phyloP scores from a whole-genome alignment of 2,113 vertebrate genomes.

The Fulmarus glacialis region DNA sequence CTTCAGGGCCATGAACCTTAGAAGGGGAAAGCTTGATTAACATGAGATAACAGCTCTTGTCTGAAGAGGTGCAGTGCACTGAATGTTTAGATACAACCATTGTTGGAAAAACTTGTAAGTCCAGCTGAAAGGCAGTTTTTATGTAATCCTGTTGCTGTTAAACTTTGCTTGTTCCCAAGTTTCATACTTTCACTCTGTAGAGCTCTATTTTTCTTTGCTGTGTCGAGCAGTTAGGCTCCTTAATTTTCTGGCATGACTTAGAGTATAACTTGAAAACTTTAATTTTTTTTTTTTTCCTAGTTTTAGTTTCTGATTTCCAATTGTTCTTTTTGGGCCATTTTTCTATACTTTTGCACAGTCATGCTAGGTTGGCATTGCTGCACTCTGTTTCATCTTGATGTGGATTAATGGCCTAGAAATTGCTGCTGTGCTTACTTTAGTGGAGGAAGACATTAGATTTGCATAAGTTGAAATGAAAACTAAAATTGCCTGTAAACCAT shows the following conservation, averaged over 20 bases:
- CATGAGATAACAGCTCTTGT: conserved; percentile 61
- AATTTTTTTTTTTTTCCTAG: conserved; percentile 13
- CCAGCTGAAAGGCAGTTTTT: conserved; percentile 45
- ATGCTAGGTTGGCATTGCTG: conserved; percentile 57
- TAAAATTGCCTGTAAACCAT: not conserved
- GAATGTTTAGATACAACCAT: conserved; percentile 56
- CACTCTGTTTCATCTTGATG: conserved; percentile 61
- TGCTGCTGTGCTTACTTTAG: conserved; percentile 49
- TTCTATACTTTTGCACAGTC: conserved; percentile 57
- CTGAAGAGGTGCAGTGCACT: conserved; percentile 71
- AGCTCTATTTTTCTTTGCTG: conserved; percentile 66
- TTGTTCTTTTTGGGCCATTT: conserved; percentile 68
- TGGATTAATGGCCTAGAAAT: conserved; percentile 70
- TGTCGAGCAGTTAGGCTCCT: conserved; percentile 67
- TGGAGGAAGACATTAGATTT: conserved; percentile 47
- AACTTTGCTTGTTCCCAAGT: conserved; percentile 71
- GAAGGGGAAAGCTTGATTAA: conserved; percentile 61
- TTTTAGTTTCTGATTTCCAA: conserved; percentile 61
- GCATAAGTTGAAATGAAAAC: conserved; percentile 39
- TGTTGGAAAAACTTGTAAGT: conserved; percentile 49
- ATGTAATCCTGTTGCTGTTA: conserved; percentile 67
- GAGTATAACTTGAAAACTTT: conserved; percentile 16
- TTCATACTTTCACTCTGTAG: conserved; percentile 67
- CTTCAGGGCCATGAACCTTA: conserved; percentile 75
- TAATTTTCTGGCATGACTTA: conserved; percentile 65